Base-by-base conservation (phyloP, 2,797 vertebrate species). In the Capromys pilorides region DNA sequence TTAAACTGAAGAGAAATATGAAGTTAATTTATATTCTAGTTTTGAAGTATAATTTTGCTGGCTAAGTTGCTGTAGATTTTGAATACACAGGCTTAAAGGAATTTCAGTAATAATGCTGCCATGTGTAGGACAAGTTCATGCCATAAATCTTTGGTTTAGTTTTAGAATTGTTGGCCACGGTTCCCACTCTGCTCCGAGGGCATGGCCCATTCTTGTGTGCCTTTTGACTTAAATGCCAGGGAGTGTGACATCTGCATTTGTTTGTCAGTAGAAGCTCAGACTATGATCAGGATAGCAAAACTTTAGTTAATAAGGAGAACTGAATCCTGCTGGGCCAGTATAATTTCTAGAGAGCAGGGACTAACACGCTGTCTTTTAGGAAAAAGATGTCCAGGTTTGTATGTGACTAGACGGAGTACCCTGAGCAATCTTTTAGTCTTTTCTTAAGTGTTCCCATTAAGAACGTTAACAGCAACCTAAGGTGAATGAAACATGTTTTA, bases 11-110 rank as follows among this genome's bases (percentile, higher is more conserved):
- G 71, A 93, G 41, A 93, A 89, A 92, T 86, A 45, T 83, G 45
- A 95, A 86, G 73, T 90, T 94, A 86, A 85, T 96, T 91, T 92
- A 19, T 61, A 54, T 24, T 16, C 19, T 36, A 45, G 24, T 28
- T 97, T 93, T 77, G 87, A 93, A 86, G 67, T 80, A 11, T 78
- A n/a, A 83, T 71, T 96, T 91, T 90, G 49, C 61, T 94, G 93
- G 36, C 80, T 69, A 21, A 78, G 49, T 87, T 36, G 14, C 82
- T 78, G n/a, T 0, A 22, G 41, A 51, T 41, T 67, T 94, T 39
- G 7, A 66, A 49, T 69, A 26, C 24, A 41, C 13, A 84, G 4
- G 19, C 75, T 62, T 66, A 41, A 69, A 77, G 71, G 62, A 79
- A 49, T 91, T 61, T 88, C 71, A 49, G n/a, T 91, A 51, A 36